Evolutionary conservation across 2,113 vertebrate genomes (phyloP), one percentile per base, ranked within the genome.

Genomic region (Anser cygnoides): DNA sequence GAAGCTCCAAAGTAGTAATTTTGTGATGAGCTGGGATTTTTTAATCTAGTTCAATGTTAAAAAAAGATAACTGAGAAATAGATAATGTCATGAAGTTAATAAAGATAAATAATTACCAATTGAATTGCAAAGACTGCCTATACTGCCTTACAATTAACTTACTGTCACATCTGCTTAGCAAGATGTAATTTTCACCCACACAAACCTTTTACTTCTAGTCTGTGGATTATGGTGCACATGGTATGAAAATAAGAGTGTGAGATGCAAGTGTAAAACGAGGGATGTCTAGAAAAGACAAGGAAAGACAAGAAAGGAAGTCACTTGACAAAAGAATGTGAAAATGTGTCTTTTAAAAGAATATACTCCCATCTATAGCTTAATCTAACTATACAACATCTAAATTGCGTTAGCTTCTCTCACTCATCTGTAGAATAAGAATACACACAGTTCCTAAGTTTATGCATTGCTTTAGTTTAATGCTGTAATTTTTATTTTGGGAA

Each of bases 71-170:
- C 10, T n/a, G 23, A 77, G 23, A 89, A 82, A 59, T 50, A 95
- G 66, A 92, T 68, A 76, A 87, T 65, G 37, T 49, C 10, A 46
- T 90, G 31, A 83, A 77, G 68, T 66, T 86, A 73, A 80, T 74
- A 46, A 50, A 55, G 23, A 28, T 84, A 90, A 92, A 84, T 92
- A 93, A 90, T 93, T 87, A 93, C 13, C 35, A 76, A 15, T 13
- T 58, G 28, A 84, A 86, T 94, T 86, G 67, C 65, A 93, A 86
- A 80, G 29, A 55, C 17, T 87, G 31, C 35, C 18, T 70, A 17
- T 82, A 76, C 44, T 74, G 57, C 61, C 33, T 83, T 59, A 70
- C 29, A 73, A 87, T 85, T 92, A 83, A 73, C 25, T 94, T 66
- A 33, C 76, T 85, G 72, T 84, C 67, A 90, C 37, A 81, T 71